Evolutionary conservation across 2,888 invertebrate species (phyloP), one percentile per base, ranked within the genome.

Genomic region (Cosmopolites sordidus): DNA sequence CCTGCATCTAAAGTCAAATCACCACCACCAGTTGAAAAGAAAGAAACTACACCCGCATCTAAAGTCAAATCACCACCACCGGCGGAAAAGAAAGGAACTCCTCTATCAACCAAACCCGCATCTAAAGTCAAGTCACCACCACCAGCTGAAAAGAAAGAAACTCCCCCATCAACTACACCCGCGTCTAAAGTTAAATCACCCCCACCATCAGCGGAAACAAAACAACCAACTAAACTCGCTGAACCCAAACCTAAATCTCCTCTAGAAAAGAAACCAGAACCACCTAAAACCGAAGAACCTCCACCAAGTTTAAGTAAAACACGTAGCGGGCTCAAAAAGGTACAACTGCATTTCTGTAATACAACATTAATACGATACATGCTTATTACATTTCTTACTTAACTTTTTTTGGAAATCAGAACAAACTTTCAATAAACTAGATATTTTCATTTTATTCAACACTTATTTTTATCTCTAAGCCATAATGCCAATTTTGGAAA

Each of bases 81-180:
- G 60, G 54, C 58, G 41, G 64, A 65, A 9, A 66, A 74, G 1
- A 73, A 72, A 60, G 73, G 72, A 49, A 44, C 46, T 33, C 15
- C 50, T 8, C 27, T 17, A 43, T 41, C 48, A 14, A 72, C 55
- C 66, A 71, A 47, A 69, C 71, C 58, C 43, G 48, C 57, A 29
- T 22, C 22, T 5, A 45, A 54, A 49, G 40, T 49, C 15, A 58
- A 60, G 51, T 42, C 53, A 51, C 51, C 55, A 8, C 47, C 51
- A 51, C 58, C 56, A 9, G 52, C 46, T 14, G 62, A 60, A 51
- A 51, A 54, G 11, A 58, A 61, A 60, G 14, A 56, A 53, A 39
- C 43, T 43, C 43, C 55, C 48, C 51, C 50, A 43, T 56, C 56
- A 22, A 60, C 58, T 58, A 46, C 51, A 27, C 58, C 29, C 14